Base-by-base conservation (phyloP, 2,797 vertebrate genomes). In the Melanotaenia parkinsoni region DNA sequence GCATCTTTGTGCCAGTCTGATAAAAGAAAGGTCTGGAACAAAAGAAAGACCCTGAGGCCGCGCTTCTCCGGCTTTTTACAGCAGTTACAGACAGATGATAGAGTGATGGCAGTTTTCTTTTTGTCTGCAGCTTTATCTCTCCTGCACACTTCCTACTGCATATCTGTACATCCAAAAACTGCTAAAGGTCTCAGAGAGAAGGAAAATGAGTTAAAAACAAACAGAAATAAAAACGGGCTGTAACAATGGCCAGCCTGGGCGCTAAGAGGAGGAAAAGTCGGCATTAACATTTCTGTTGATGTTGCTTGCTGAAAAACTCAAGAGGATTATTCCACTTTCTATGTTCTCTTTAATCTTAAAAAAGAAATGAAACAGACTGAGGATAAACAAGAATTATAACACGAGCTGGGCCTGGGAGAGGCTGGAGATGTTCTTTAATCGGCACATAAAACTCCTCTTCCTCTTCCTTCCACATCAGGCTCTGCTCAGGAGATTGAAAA, bases 1-100 rank as follows among this genome's bases (percentile, higher is more conserved):
- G 79, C 76, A 70, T 83, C 83, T 82, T 87, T 90, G 80, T 85
- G 66, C 60, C 64, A 37, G 61, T 47, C 30, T 45, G 59, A 91
- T 79, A 89, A 91, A 85, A 82, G 83, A 58, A 40, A 56, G 71
- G 53, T 75, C 80, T 47, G 79, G 73, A 63, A 86, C 72, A 83
- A 88, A 84, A 71, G 76, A 56, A 63, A 67, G 76, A 85, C 85
- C 87, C 79, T 74, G 74, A 88, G 86, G 87, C 82, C 13, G 33
- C 32, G 6, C 65, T 80, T 74, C 67, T 72, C 57, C 24, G 66
- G 37, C 82, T 88, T 73, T 69, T 71, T 74, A 59, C 8, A 78
- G 80, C 72, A 53, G 63, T 67, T 47, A 16, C 58, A 69, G 64
- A 73, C 0, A 1, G 26, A 72, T 77, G 81, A 86, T 75, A 72